Evolutionary conservation across 2,888 invertebrate genomes (phyloP), one percentile per base, ranked within the genome.

Genomic region (Cheiracanthium punctorium): DNA sequence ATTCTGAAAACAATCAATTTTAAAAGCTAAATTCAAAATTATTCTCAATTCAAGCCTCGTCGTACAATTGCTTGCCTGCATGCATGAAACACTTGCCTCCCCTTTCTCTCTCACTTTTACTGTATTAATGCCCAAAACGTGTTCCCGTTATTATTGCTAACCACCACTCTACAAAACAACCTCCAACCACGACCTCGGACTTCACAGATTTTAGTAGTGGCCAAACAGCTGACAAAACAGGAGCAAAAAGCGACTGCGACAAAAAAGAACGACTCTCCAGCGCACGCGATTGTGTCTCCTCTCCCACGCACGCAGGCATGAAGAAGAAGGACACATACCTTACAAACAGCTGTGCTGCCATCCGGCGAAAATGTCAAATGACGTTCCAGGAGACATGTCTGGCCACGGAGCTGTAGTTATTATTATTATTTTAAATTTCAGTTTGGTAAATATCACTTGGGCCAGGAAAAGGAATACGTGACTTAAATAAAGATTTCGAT

Each of bases 191-290:
- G 58, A 58, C 58, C 58, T 58, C 58, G 58, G 4, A 24, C 24
- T 58, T 58, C 24, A 58, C 12, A 24, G 24, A 24, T 24, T 24
- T 58, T 58, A n/a, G 58, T 24, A 24, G 58, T 24, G 58, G 24
- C n/a, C 58, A 58, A 58, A 58, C 58, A 58, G 58, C 58, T 58
- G 58, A 58, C 58, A 58, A 58, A 58, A 58, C 48, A 17, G n/a
- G 17, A 48, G 48, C 48, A 37, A n/a, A n/a, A n/a, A n/a, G n/a
- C n/a, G n/a, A n/a, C n/a, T n/a, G n/a, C n/a, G 58, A 58, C 58
- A 58, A 58, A 58, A 58, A 7, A 37, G 37, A 37, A 37, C 37
- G 10, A n/a, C n/a, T n/a, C n/a, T n/a, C n/a, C n/a, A n/a, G n/a
- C n/a, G n/a, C n/a, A n/a, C n/a, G 37, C 37, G 10, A 10, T 37